These are phyloP conservation scores for Hydrolagus colliei DNA, from an alignment of 2,797 vertebrate genomes.

Conservation along the genomic window DNA sequence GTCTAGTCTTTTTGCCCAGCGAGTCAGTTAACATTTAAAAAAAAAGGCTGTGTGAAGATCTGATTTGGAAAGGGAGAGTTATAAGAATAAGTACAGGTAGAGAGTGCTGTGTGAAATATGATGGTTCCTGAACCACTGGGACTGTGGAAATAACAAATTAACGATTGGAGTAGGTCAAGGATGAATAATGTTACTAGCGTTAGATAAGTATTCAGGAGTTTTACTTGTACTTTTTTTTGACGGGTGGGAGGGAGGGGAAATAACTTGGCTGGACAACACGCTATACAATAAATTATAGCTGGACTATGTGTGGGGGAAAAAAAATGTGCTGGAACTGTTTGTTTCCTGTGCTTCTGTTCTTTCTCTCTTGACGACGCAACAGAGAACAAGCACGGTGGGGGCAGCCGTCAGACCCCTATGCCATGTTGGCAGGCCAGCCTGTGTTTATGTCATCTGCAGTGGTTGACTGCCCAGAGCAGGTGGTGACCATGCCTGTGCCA, in stretches of 20 bases:
- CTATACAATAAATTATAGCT: no score
- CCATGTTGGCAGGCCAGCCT: conserved; percentile 11
- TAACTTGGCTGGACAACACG: no score
- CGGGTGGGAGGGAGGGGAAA: no score
- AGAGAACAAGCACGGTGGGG: conserved; percentile 45
- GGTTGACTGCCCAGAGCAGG: not conserved
- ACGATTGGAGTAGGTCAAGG: not conserved
- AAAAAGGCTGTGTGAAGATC: not conserved
- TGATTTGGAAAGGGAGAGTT: not conserved
- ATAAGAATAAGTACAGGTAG: not conserved
- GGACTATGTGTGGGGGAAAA: no score
- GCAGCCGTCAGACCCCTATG: not conserved
- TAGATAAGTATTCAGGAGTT: not conserved
- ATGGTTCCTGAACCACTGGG: conserved; percentile 1
- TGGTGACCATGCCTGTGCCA: not conserved
- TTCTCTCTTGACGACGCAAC: conserved; percentile 49
- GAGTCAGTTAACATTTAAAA: no score
- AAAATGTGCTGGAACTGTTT: conserved; percentile 43
- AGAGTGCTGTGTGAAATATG: conserved; percentile 12
- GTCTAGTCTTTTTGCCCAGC: no score
- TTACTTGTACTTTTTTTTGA: not conserved
- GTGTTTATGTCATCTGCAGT: not conserved
- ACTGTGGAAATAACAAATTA: conserved; percentile 15
- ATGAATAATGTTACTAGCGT: not conserved
- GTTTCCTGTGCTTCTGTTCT: conserved; percentile 38